Evolutionary conservation across 2,797 vertebrate species (phyloP).

Genomic region (Sarcophilus harrisii): DNA sequence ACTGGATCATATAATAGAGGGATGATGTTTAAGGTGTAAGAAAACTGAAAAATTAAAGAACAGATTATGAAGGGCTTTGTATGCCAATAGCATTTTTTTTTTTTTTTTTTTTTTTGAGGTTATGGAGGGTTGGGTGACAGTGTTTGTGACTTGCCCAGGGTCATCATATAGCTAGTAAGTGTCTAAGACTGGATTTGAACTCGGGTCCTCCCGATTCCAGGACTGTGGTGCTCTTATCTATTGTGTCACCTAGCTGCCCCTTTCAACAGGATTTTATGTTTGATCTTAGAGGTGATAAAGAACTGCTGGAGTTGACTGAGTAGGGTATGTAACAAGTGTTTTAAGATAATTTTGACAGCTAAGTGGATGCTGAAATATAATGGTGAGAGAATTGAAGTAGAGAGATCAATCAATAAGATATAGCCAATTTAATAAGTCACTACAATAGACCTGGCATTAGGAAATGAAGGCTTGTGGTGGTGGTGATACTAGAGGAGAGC

Average conservation of each 20-base stretch:
- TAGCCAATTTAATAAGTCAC: not conserved
- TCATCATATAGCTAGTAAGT: not conserved
- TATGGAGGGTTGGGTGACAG: no score
- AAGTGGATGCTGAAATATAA: not conserved
- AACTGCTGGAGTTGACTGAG: not conserved
- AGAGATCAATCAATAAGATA: not conserved
- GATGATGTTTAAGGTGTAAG: not conserved
- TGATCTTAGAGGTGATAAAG: not conserved
- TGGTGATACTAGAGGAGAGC: not conserved
- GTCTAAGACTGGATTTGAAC: not conserved
- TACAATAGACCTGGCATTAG: not conserved
- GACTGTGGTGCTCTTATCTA: not conserved
- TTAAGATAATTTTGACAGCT: not conserved
- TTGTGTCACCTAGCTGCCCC: not conserved
- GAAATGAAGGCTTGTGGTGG: not conserved
- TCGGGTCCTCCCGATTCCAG: not conserved
- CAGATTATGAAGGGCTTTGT: not conserved
- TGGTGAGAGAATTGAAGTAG: not conserved
- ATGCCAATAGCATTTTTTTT: not conserved
- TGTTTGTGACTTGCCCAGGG: not conserved
- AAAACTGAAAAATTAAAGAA: not conserved
- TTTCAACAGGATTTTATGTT: not conserved
- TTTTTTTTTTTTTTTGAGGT: not conserved
- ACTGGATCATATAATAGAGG: not conserved
- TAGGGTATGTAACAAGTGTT: not conserved